Evolutionary conservation across 1,140 invertebrate genomes (phyloP).

Genomic region (Heliconius congener): DNA sequence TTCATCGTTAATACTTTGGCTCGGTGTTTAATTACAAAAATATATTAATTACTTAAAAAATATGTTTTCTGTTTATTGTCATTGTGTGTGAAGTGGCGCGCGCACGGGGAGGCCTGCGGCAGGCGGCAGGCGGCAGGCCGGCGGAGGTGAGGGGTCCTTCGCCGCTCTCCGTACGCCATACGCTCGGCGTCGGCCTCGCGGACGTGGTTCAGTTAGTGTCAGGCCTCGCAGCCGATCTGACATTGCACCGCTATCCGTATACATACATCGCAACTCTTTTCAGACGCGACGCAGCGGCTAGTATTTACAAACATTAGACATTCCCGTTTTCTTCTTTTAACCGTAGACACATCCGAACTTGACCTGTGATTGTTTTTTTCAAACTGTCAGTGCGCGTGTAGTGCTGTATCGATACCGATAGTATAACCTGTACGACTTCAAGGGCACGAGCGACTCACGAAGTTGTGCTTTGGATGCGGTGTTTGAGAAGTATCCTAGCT

Average conservation of each 20-base stretch:
- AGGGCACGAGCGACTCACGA: slow-evolving; percentile 63
- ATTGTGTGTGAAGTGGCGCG: slow-evolving; percentile 66
- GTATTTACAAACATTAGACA: slow-evolving; percentile 52
- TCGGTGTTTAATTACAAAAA: slow-evolving; percentile 7
- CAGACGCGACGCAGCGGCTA: slow-evolving; percentile 43
- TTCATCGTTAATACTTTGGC: too few species aligned
- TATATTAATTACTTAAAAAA: slow-evolving; percentile 28
- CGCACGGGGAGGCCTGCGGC: slow-evolving; percentile 62
- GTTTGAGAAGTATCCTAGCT: slow-evolving; percentile 56
- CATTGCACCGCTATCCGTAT: slow-evolving; percentile 56
- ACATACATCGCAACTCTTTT: slow-evolving; percentile 50
- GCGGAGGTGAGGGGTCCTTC: slow-evolving; percentile 57
- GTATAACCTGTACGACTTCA: slow-evolving; percentile 80
- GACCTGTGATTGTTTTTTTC: slow-evolving; percentile 74
- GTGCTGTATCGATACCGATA: slow-evolving; percentile 79
- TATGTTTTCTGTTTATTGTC: slow-evolving; percentile 50
- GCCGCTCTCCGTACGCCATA: slow-evolving; percentile 56
- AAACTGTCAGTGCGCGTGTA: slow-evolving; percentile 78
- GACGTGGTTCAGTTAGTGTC: slow-evolving; percentile 57
- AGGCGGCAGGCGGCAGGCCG: slow-evolving; percentile 48
- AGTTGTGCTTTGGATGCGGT: slow-evolving; percentile 69
- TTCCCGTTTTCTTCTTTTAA: slow-evolving; percentile 41
- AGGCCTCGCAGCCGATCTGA: slow-evolving; percentile 48
- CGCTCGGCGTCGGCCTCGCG: slow-evolving; percentile 66
- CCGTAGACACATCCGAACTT: slow-evolving; percentile 62